Evolutionary conservation across 2,113 vertebrate species (phyloP), one percentile per base, ranked within the genome.

Genomic region (Halcyon malimbica): DNA sequence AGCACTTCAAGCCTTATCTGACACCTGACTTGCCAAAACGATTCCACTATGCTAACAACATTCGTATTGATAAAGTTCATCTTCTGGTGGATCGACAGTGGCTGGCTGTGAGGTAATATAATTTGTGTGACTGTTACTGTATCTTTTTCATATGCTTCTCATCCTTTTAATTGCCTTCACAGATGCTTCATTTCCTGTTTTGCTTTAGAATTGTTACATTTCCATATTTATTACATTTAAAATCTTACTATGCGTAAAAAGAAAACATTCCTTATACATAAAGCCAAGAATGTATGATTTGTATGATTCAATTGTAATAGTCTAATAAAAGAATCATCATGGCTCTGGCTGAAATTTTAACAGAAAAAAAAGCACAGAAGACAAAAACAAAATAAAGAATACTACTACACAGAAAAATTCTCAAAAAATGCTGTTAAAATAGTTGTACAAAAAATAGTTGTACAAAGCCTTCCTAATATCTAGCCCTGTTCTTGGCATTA

Each of bases 1-100:
- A 99, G 97, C 98, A 98, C 65, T 99, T 99, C 98, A 99, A 97
- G 93, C 98, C 99, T 5, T 99, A 99, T 94, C 97, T 99, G 95
- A 99, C 98, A 31, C 98, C 98, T 63, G 92, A 99, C 92, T 97
- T 99, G 77, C 99, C 99, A 5, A 99, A 99, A 93, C 97, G 99
- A 83, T 96, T 99, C 41, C 99, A 99, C 95, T 99, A 98, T 50
- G 99, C 98, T 24, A 98, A 98, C 65, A 98, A 99, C 93, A n/a
- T 98, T 26, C 98, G 99, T 46, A 99, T 99, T 39, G 99, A 99
- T 97, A 98, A 98, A 90, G 99, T 96, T 80, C 98, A 99, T 93
- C 98, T 99, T 24, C 95, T 99, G 92, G 98, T 99, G 98, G 98
- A 99, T 93, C 68, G 76, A 4, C 98, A 99, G 91, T 99, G 99